Evolutionary conservation across 1,140 invertebrate genomes (phyloP).

Genomic region (Camponotus floridanus): DNA sequence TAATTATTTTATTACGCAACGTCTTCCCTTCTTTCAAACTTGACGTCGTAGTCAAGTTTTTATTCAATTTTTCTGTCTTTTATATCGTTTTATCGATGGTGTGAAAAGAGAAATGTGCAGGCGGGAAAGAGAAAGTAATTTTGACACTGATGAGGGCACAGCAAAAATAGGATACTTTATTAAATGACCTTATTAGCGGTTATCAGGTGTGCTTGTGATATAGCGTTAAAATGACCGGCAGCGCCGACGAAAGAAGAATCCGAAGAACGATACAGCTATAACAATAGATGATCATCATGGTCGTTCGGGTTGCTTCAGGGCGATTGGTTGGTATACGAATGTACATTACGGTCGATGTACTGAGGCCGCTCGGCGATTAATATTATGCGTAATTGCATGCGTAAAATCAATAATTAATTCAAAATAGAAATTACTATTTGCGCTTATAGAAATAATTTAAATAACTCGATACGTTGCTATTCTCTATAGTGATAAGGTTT

Average conservation of each 20-base stretch:
- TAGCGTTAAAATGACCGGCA: conserved; percentile 32
- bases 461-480: conserved; percentile 18
- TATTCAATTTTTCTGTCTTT: background rate
- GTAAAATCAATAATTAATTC: conserved; percentile 59
- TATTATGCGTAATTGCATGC: conserved; percentile 54
- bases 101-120: background rate
- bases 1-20: conserved; percentile 17
- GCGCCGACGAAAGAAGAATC: conserved; percentile 51
- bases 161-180: background rate
- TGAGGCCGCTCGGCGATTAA: conserved; percentile 51
- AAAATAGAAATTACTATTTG: conserved; percentile 44
- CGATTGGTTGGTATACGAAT: conserved; percentile 51
- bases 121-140: background rate
- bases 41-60: background rate
- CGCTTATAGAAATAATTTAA: conserved; percentile 36
- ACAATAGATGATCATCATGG: conserved; percentile 55
- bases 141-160: background rate
- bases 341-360: conserved; percentile 42
- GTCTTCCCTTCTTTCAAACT: background rate
- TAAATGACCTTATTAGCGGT: background rate
- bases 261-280: conserved; percentile 28
- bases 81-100: background rate
- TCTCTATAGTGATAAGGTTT: background rate
- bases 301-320: conserved; percentile 46
- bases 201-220: conserved; percentile 32